Evolutionary conservation across 2,888 invertebrate species (phyloP).

Genomic region (Galeopsomyia nigrocyanea): DNA sequence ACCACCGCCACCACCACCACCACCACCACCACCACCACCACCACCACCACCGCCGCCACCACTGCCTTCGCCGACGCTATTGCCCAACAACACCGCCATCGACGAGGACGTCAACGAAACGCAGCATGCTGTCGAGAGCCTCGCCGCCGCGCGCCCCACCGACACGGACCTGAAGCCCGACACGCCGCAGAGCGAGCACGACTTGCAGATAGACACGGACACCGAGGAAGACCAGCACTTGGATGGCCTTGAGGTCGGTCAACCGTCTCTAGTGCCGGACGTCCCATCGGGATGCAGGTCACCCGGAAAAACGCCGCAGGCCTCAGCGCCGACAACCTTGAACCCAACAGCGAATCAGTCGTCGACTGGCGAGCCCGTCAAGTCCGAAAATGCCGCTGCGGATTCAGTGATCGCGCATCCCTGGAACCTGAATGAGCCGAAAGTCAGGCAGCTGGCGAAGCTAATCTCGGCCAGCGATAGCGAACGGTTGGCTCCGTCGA

Average conservation of each 20-base stretch:
- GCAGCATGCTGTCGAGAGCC: conserved; percentile 85
- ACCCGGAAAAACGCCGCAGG: conserved; percentile 61
- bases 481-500: conserved; percentile 11
- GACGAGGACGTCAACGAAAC: conserved; percentile 87
- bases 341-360: no score
- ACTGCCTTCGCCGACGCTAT: conserved; percentile 61
- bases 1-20: conserved; percentile 66
- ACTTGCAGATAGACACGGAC: conserved; percentile 88
- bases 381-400: no score
- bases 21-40: conserved; percentile 70
- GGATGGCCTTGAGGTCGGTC: conserved; percentile 71
- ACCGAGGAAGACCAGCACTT: conserved; percentile 78
- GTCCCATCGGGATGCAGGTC: conserved; percentile 72
- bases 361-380: no score
- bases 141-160: conserved; percentile 71
- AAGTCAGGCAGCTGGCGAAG: no score
- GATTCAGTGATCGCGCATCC: no score
- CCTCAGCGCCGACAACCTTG: conserved; percentile 31
- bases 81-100: no score
- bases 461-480: no score
- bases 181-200: conserved; percentile 87
- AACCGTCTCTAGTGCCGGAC: conserved; percentile 73
- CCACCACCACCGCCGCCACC: conserved; percentile 71
- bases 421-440: no score
- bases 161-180: conserved; percentile 78